phyloP scores from a whole-genome alignment of 1,140 invertebrate genomes.

The Nilaparvata lugens region DNA sequence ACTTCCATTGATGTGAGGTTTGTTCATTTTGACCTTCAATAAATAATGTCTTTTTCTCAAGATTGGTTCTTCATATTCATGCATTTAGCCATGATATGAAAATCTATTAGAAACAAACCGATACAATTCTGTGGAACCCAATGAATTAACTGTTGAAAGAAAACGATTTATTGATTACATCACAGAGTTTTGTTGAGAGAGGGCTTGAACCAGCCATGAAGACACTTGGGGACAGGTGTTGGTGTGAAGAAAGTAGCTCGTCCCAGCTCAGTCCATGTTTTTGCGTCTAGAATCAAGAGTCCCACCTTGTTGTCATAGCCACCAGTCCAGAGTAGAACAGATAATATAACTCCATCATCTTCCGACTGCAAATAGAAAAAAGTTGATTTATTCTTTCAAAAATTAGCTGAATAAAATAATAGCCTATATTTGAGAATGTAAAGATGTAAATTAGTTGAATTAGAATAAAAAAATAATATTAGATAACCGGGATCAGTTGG shows the following conservation, averaged over 20 bases:
- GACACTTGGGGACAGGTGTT: slow-evolving; percentile 64
- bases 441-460: no score
- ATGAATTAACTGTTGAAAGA: no score
- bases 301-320: slow-evolving; percentile 49
- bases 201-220: slow-evolving; percentile 64
- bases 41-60: neutral
- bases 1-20: no score
- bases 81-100: neutral
- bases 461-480: no score
- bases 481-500: no score
- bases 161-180: neutral
- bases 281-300: slow-evolving; percentile 58
- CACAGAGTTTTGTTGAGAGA: neutral
- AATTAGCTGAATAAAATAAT: no score
- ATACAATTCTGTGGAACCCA: no score
- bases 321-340: slow-evolving; percentile 55
- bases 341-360: slow-evolving; percentile 65
- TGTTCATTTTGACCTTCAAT: neutral
- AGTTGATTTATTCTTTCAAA: no score
- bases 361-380: slow-evolving; percentile 52
- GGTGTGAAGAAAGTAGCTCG: slow-evolving; percentile 56
- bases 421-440: no score
- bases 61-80: neutral
- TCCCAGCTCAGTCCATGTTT: slow-evolving; percentile 53
- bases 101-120: neutral